A percentile compares a stretch with the other conserved stretches of the same genome.
These are phyloP conservation scores for Muricea muricata DNA, from an alignment of 92 coral and sea anemone genomes.

Conservation along the genomic window DNA sequence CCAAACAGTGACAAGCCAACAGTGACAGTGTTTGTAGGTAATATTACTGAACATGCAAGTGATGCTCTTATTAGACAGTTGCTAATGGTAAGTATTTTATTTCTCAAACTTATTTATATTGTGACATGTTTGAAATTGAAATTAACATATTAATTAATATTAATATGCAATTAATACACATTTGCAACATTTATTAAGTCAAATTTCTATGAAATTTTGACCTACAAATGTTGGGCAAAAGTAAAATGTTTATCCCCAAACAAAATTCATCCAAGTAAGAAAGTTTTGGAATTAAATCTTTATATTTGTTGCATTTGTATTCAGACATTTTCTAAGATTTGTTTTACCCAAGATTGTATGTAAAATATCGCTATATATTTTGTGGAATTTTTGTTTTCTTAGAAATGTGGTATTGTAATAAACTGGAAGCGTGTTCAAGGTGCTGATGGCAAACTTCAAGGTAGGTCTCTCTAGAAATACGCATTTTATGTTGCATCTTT, in stretches of 20 bases:
- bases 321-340: too few species aligned
- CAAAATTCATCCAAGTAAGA: too few species aligned
- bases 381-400: background rate
- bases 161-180: too few species aligned
- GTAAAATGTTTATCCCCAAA: too few species aligned
- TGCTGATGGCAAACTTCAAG: constrained; percentile 96
- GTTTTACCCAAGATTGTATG: too few species aligned
- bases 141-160: background rate
- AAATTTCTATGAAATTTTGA: too few species aligned
- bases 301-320: too few species aligned
- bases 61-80: constrained; percentile 98
- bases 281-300: too few species aligned
- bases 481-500: background rate
- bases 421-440: constrained; percentile 99
- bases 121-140: background rate
- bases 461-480: constrained; percentile 31
- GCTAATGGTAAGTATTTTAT: constrained; percentile 80
- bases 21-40: constrained; percentile 99
- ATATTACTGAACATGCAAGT: constrained; percentile 96
- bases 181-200: too few species aligned
- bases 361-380: too few species aligned
- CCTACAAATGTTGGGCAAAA: too few species aligned
- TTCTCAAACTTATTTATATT: background rate
- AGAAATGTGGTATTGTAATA: constrained; percentile 97
- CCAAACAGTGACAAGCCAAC: constrained; percentile 71